Conservation (phyloP, 1,140 invertebrate genomes). For the Zaprionus kolodkinae region DNA sequence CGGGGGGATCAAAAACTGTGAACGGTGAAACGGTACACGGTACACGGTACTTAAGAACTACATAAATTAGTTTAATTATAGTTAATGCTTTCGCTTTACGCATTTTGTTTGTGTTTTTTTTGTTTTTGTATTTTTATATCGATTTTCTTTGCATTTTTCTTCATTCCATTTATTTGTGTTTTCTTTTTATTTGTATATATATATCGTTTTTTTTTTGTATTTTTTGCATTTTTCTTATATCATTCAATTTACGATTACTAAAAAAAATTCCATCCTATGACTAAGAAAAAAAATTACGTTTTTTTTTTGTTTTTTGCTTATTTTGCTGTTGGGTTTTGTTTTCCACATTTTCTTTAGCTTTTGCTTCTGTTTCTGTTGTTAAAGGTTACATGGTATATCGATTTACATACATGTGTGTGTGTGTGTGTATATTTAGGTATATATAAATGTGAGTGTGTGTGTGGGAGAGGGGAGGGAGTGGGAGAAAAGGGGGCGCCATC, state of each 20-base stretch:
- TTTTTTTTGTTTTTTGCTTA: slow-evolving; percentile 34
- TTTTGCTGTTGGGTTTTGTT: slow-evolving; percentile 17
- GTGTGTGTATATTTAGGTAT: slow-evolving; percentile 24
- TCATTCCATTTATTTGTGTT: slow-evolving; percentile 47
- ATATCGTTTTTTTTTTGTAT: slow-evolving; percentile 30
- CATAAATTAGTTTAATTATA: slow-evolving; percentile 73
- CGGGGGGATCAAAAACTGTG: no score
- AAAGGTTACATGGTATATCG: slow-evolving; percentile 35
- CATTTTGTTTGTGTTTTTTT: slow-evolving; percentile 41
- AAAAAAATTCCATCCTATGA: slow-evolving; percentile 73
- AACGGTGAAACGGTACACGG: slow-evolving; percentile 60
- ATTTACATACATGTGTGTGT: slow-evolving; percentile 34
- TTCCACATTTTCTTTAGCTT: slow-evolving; percentile 6
- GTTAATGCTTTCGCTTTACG: slow-evolving; percentile 36
- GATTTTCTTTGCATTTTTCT: slow-evolving; percentile 21
- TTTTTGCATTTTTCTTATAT: slow-evolving; percentile 40
- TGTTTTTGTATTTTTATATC: slow-evolving; percentile 10
- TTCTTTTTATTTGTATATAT: slow-evolving; percentile 44
- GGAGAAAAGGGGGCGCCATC: slow-evolving; percentile 61
- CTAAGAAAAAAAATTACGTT: slow-evolving; percentile 74
- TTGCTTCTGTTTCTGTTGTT: not conserved
- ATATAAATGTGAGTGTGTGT: slow-evolving; percentile 32
- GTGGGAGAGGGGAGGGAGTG: slow-evolving; percentile 21
- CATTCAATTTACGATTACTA: slow-evolving; percentile 72
- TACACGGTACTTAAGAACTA: slow-evolving; percentile 71